These are phyloP conservation scores for Polyodon spathula DNA, from an alignment of 2,113 vertebrate species.

Conservation along the genomic window DNA sequence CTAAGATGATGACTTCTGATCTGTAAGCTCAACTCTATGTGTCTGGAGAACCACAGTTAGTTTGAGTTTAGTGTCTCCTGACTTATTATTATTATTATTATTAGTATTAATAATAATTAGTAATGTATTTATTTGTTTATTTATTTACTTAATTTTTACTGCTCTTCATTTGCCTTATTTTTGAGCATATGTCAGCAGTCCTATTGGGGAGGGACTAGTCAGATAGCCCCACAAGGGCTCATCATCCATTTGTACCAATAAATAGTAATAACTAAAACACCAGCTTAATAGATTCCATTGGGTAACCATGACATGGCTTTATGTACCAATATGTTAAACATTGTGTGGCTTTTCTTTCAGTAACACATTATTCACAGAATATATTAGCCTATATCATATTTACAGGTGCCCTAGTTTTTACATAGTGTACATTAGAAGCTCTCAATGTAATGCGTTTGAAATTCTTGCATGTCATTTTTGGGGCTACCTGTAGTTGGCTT, in stretches of 20 bases:
- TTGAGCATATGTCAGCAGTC: slow-evolving; percentile 34
- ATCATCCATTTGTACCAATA: slow-evolving; percentile 20
- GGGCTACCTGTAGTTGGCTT: no score
- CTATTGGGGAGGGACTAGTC: slow-evolving; percentile 12
- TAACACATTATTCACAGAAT: no score
- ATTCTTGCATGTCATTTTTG: no score
- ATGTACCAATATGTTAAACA: no score
- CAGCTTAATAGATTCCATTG: neutral
- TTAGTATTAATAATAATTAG: no score
- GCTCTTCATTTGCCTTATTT: slow-evolving; percentile 32
- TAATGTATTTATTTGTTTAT: no score
- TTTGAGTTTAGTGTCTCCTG: slow-evolving; percentile 35
- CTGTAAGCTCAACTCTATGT: slow-evolving; percentile 22
- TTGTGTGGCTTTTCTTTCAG: no score
- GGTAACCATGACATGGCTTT: neutral
- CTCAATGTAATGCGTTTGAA: no score
- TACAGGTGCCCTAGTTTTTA: no score
- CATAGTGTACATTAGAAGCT: no score
- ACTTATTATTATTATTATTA: slow-evolving; percentile 27
- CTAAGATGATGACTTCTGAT: slow-evolving; percentile 21
- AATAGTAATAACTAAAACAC: slow-evolving; percentile 15
- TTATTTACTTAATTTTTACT: no score
- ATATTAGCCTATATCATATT: no score
- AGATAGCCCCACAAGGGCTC: slow-evolving; percentile 12
- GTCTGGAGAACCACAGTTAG: slow-evolving; percentile 23